Percentiles rank a stretch among this genome's conserved stretches.
phyloP scores from a whole-genome alignment of 2,113 vertebrate genomes.

The Albula glossodonta region DNA sequence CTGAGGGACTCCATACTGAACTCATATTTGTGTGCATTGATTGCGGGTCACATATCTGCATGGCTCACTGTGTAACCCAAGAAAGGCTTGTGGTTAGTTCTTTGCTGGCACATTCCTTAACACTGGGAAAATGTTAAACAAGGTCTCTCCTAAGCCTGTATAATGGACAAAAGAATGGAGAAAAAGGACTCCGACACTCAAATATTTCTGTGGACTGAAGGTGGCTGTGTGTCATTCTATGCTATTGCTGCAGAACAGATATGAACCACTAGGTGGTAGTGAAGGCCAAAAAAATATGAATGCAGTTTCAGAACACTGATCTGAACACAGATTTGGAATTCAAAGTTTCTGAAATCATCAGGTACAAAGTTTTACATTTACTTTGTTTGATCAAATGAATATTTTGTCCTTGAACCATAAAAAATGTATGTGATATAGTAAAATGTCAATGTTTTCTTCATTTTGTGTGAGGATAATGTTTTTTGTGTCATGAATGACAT shows the following conservation, averaged over 20 bases:
- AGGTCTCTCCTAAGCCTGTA: no score
- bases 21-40: no score
- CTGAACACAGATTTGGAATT: no score
- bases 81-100: no score
- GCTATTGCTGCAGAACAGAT: neutral
- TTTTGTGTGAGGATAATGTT: neutral
- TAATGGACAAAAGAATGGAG: neutral
- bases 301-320: no score
- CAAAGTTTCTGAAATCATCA: no score
- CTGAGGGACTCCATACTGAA: no score
- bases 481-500: neutral
- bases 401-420: no score
- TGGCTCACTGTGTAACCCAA: no score
- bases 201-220: neutral
- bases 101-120: no score
- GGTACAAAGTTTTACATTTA: neutral
- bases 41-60: no score
- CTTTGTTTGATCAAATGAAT: neutral
- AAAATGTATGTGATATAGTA: neutral
- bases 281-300: neutral
- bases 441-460: neutral
- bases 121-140: no score
- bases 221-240: neutral
- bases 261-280: slow-evolving; percentile 13
- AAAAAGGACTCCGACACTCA: neutral